Evolutionary conservation across 2,797 vertebrate species (phyloP).

Genomic region (Oceanodroma leucorhoa): DNA sequence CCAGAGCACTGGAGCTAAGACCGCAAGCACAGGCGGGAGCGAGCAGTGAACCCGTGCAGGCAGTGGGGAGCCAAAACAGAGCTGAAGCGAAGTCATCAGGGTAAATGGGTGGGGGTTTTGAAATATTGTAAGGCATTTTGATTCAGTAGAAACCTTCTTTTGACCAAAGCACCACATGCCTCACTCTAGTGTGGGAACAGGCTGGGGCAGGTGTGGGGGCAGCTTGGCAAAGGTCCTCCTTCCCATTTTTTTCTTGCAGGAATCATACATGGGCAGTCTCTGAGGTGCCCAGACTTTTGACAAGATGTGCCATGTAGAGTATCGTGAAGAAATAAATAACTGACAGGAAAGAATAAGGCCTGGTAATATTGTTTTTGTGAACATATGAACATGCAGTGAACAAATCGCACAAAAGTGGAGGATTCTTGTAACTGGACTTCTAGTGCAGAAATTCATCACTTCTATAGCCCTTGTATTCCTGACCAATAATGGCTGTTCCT

Average conservation of each 20-base stretch:
- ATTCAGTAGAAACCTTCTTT: background rate
- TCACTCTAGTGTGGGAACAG: background rate
- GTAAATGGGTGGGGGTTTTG: background rate
- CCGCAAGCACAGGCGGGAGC: fast-evolving
- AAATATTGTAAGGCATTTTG: background rate
- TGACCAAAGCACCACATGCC: fast-evolving
- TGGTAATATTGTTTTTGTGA: background rate
- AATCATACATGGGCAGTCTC: background rate
- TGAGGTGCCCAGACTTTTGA: background rate
- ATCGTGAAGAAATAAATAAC: background rate
- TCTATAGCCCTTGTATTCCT: background rate
- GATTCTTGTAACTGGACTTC: background rate
- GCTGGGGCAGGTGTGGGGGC: background rate
- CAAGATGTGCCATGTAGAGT: background rate
- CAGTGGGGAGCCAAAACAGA: background rate
- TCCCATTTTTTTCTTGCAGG: background rate
- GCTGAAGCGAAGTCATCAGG: background rate
- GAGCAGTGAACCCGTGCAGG: background rate
- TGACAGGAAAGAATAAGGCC: background rate
- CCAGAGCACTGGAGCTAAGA: background rate
- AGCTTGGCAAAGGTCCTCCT: background rate
- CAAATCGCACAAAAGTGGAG: background rate
- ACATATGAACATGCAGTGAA: background rate
- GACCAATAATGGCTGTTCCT: background rate
- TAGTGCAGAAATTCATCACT: background rate